Percentiles rank a stretch among this genome's conserved stretches.
Evolutionary conservation across 2,888 invertebrate species (phyloP).

Genomic region (Drosophila siamana): DNA sequence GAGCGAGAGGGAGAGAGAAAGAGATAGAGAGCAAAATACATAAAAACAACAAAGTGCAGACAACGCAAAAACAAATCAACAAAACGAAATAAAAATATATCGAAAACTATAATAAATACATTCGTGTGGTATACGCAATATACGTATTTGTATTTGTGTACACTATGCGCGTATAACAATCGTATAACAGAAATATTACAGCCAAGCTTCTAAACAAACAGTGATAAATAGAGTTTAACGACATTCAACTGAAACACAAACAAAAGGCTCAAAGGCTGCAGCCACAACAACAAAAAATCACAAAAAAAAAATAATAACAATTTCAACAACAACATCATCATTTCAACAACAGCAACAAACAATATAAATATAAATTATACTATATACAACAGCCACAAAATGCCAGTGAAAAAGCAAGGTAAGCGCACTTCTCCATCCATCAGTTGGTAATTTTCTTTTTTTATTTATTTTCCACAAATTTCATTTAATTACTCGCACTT

Average conservation of each 20-base stretch:
- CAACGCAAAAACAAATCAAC: slow-evolving; percentile 16
- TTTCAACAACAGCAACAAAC: slow-evolving; percentile 31
- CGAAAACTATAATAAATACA: neutral
- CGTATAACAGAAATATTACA: slow-evolving; percentile 18
- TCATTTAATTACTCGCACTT: neutral
- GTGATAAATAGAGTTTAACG: slow-evolving; percentile 53
- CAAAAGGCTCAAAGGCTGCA: slow-evolving; percentile 24
- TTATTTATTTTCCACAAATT: slow-evolving; percentile 4
- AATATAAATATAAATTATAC: slow-evolving; percentile 30
- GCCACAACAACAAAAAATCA: slow-evolving; percentile 19
- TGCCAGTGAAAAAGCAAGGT: slow-evolving; percentile 78
- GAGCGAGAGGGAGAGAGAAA: slow-evolving; percentile 3
- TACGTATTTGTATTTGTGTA: neutral
- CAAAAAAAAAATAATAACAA: slow-evolving; percentile 3
- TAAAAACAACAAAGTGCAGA: slow-evolving; percentile 9
- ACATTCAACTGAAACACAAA: slow-evolving; percentile 49
- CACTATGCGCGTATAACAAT: slow-evolving; percentile 9
- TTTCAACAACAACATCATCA: slow-evolving; percentile 1
- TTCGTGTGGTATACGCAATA: neutral
- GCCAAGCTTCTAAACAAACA: slow-evolving; percentile 20
- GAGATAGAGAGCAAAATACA: neutral
- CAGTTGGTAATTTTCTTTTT: neutral
- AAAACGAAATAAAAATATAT: neutral
- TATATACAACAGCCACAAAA: slow-evolving; percentile 55
- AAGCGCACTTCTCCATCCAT: slow-evolving; percentile 43